Base-by-base conservation (phyloP, 1,140 invertebrate species). In the Vanessa tameamea region DNA sequence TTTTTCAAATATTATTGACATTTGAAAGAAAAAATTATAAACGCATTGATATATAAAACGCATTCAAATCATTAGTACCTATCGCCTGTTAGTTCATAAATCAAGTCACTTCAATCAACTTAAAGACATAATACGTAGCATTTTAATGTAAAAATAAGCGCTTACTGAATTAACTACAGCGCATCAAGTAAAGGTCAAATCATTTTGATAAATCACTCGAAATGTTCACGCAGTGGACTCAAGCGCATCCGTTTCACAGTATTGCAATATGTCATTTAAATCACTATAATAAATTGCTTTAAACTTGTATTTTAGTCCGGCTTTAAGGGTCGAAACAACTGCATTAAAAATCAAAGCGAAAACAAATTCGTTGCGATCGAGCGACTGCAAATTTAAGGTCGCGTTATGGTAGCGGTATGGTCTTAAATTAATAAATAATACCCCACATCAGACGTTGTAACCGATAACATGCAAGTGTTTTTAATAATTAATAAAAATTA, bases 141-240 rank as follows among this genome's bases (percentile, higher is more conserved):
- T 31, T 79, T 76, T 79, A 79, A 79, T 79, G 78, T 47, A 74
- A 53, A 79, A 79, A 79, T 79, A 76, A 79, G 69, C 72, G 75
- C 69, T 73, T 59, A 37, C 72, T 70, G 68, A 74, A 73, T 76
- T 74, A 79, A 77, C 75, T 64, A 69, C 48, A 53, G 57, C 70
- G 57, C 67, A 72, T 72, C 72, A 72, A 50, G 65, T 68, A 79
- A 79, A 79, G 78, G 78, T 79, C 78, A 72, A 76, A 79, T 79
- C 69, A 72, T 76, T 78, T 76, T 79, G 78, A 79, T 76, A 69
- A 76, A 79, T 79, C 72, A 64, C 65, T 77, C 64, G 72, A 63
- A 51, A 57, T 59, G 20, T 61, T 16, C 26, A 7, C 23, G 11
- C 26, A 16, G 43, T 55, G 15, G 65, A 55, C 65, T 15, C 1